Base-by-base conservation (phyloP, 1,140 invertebrate genomes). In the Hyles euphorbiae region DNA sequence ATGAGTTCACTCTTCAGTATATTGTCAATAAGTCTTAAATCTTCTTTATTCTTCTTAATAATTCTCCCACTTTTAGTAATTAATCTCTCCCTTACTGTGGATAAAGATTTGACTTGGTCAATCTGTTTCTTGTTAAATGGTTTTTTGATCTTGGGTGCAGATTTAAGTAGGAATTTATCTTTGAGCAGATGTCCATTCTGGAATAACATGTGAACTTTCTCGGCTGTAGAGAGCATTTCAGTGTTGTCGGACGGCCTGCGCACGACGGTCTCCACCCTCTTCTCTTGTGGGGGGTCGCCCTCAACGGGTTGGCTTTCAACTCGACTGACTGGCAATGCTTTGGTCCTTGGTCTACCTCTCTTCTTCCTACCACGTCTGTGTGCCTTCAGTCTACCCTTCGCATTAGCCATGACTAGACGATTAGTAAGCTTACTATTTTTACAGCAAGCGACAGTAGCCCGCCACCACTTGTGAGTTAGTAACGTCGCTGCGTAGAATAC, bases 381-480 rank as follows among this genome's bases (percentile, higher is more conserved):
- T 68, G 77, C 68, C 56, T 79, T 83, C 73, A 74, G 58, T 78
- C 68, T 84, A 73, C 56, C 76, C 68, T 80, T 87, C 65, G 78
- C 74, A 72, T 87, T 87, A 84, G 85, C 85, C 85, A 88, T 88
- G 62, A 70, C 62, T 73, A 69, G 54, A 52, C 58, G 34, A 67
- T 76, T 71, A 70, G 56, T 66, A 74, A 70, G 65, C 66, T 64
- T 58, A 59, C 51, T 70, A 58, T 68, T 68, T 68, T 75, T 78
- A 78, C 68, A 74, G 70, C 68, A 83, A 83, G 80, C 80, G 65
- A 75, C 61, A 79, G 63, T 66, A 61, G 75, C 81, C 78, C 83
- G 75, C 83, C 83, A 87, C 83, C 83, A 70, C 45, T 64, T 65
- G 67, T 76, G 67, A 73, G 76, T 81, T 83, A 86, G 75, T 71